Evolutionary conservation across 2,888 invertebrate genomes (phyloP).

Genomic region (Trachelus troglodyta): DNA sequence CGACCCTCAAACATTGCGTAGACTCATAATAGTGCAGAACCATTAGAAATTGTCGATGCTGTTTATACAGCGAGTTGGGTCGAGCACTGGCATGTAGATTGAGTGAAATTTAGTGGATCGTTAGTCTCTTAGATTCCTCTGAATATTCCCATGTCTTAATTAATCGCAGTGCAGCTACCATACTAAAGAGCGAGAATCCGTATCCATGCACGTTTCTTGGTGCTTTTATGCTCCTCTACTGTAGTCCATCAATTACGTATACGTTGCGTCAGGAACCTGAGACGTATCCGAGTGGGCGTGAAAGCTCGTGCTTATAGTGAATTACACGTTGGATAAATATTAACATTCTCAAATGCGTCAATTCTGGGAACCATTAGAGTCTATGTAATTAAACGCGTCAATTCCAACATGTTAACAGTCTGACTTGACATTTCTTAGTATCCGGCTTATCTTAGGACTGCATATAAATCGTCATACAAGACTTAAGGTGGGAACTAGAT

Average conservation of each 20-base stretch:
- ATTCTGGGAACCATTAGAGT: background rate
- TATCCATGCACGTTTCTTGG: background rate
- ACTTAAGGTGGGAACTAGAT: background rate
- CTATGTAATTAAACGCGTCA: background rate
- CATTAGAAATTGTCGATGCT: background rate
- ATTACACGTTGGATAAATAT: background rate
- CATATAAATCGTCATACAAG: background rate
- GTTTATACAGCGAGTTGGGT: background rate
- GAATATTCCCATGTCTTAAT: background rate
- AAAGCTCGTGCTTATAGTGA: background rate
- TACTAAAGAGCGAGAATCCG: background rate
- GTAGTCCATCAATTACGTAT: background rate
- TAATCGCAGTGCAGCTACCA: background rate
- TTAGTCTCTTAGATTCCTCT: background rate
- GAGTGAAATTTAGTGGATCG: background rate
- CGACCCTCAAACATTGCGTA: background rate
- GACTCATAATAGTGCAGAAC: background rate
- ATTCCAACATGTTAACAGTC: background rate
- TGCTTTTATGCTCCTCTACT: background rate
- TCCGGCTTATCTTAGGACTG: background rate
- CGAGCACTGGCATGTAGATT: background rate
- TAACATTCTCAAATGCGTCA: background rate
- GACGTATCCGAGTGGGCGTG: background rate
- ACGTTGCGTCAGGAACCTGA: background rate
- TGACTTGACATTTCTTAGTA: background rate